phyloP scores from a whole-genome alignment of 2,113 vertebrate species.

The Aphelocoma coerulescens region DNA sequence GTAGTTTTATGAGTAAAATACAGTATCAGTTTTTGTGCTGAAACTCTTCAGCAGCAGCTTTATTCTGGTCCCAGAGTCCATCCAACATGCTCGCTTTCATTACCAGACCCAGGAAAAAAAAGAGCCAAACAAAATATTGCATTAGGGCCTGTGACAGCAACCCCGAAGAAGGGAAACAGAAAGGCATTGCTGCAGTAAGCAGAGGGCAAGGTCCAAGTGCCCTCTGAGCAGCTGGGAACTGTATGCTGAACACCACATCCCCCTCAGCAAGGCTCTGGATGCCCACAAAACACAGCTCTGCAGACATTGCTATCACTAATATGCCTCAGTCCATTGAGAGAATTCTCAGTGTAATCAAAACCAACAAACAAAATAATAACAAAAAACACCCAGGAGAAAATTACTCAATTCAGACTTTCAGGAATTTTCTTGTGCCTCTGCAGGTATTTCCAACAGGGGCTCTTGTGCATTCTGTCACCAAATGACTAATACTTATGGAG shows the following conservation, averaged over 20 bases:
- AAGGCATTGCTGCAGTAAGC: not conserved
- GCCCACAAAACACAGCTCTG: not conserved
- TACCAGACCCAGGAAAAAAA: not conserved
- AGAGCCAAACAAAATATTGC: not conserved
- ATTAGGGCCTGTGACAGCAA: fast-evolving
- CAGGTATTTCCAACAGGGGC: not conserved
- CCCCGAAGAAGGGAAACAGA: not conserved
- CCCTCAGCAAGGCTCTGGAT: not conserved
- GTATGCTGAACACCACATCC: not conserved
- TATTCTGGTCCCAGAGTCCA: not conserved
- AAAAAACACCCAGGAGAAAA: not conserved
- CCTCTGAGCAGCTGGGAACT: not conserved
- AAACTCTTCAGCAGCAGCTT: not conserved
- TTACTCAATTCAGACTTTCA: not conserved
- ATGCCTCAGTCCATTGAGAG: not conserved
- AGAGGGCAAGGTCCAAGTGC: not conserved
- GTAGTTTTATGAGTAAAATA: not conserved
- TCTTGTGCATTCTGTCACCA: not conserved
- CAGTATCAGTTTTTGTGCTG: not conserved
- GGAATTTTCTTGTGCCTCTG: not conserved
- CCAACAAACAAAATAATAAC: not conserved
- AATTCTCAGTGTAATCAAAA: not conserved
- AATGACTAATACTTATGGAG: not conserved
- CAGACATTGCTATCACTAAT: fast-evolving
- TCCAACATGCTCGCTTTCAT: fast-evolving